Evolutionary conservation across 2,888 invertebrate species (phyloP).

Genomic region (Cataglyphis cursor): DNA sequence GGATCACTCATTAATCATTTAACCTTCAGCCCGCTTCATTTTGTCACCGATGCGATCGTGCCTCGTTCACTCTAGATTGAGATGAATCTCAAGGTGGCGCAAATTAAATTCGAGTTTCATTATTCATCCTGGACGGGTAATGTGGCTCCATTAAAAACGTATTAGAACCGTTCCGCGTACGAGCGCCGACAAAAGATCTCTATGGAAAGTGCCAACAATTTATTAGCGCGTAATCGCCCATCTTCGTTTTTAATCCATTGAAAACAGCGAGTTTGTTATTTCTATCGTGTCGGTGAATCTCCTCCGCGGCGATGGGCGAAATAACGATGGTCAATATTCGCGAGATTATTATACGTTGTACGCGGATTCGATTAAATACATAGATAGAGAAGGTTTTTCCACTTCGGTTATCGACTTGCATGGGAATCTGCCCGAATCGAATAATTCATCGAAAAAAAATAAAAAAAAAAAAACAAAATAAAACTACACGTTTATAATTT

Average conservation of each 20-base stretch:
- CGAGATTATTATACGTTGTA: background rate
- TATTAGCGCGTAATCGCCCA: slow-evolving; percentile 34
- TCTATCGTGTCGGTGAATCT: background rate
- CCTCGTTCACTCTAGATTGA: slow-evolving; percentile 39
- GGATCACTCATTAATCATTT: slow-evolving; percentile 48
- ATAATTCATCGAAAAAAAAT: slow-evolving; percentile 2
- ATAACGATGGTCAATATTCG: slow-evolving; percentile 11
- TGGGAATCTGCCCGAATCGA: slow-evolving; percentile 4
- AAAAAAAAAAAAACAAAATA: background rate
- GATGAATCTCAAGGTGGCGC: slow-evolving; percentile 56
- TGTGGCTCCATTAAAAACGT: slow-evolving; percentile 69
- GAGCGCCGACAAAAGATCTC: slow-evolving; percentile 31
- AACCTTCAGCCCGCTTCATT: slow-evolving; percentile 35
- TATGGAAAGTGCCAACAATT: slow-evolving; percentile 38
- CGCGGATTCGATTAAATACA: slow-evolving; percentile 17
- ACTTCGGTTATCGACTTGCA: background rate
- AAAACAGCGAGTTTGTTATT: slow-evolving; percentile 20
- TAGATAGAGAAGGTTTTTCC: background rate
- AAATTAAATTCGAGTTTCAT: slow-evolving; percentile 66
- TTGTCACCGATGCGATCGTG: slow-evolving; percentile 47
- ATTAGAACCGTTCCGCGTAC: slow-evolving; percentile 57
- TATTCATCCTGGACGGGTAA: slow-evolving; percentile 59
- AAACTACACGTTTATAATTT: background rate
- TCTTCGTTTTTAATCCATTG: background rate
- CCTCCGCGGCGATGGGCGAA: background rate